Evolutionary conservation across 1,140 invertebrate species (phyloP).

Genomic region (Diorhabda elongata): DNA sequence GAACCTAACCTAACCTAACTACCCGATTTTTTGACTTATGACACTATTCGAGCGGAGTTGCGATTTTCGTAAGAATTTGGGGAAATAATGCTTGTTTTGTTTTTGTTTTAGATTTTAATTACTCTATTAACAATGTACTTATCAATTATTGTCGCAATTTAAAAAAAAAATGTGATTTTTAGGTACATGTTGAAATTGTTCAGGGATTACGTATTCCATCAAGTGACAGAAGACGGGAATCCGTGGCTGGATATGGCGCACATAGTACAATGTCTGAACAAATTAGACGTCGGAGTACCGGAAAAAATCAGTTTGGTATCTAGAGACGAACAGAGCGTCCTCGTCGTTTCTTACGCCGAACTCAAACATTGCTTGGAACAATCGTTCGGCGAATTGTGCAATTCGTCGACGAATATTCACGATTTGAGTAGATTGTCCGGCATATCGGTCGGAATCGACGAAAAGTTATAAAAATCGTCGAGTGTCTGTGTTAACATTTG

Average conservation of each 20-base stretch:
- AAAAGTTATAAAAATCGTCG: background rate
- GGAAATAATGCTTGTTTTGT: too few relatives aligned
- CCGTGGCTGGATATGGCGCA: constrained; percentile 97
- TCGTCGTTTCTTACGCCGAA: constrained; percentile 92
- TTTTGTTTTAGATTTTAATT: too few relatives aligned
- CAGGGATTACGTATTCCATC: constrained; percentile 95
- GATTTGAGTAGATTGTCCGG: constrained; percentile 16
- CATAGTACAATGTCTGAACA: constrained; percentile 89
- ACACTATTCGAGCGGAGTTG: too few relatives aligned
- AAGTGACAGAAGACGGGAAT: constrained; percentile 83
- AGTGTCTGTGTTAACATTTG: background rate
- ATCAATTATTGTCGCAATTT: background rate
- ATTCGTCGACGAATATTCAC: constrained; percentile 25
- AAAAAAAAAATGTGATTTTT: background rate
- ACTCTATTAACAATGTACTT: too few relatives aligned
- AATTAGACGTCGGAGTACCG: constrained; percentile 81
- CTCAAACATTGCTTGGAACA: constrained; percentile 91
- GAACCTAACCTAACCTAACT: too few relatives aligned
- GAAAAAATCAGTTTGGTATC: constrained; percentile 95
- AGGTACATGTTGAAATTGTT: constrained; percentile 95
- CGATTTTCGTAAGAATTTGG: too few relatives aligned
- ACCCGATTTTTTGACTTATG: too few relatives aligned
- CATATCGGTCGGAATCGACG: background rate
- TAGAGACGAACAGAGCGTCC: constrained; percentile 89
- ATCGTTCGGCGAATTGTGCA: constrained; percentile 72